Evolutionary conservation across 2,888 invertebrate genomes (phyloP).

Genomic region (Epsilonema sp.): DNA sequence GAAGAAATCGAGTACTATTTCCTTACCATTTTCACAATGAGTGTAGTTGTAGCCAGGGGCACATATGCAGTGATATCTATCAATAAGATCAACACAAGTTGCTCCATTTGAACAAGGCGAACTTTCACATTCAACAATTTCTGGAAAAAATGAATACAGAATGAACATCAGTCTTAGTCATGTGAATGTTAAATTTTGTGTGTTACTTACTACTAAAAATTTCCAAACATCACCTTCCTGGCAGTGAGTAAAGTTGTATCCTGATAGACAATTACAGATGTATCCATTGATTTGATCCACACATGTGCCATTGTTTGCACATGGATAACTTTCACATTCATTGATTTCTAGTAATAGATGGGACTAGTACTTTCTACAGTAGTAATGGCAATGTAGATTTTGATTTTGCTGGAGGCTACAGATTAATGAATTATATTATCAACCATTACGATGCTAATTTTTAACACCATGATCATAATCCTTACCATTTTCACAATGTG

Average conservation of each 20-base stretch:
- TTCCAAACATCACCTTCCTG: neutral
- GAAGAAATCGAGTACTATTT: neutral
- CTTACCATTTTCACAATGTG: too few species aligned
- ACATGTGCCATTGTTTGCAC: neutral
- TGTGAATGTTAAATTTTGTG: too few species aligned
- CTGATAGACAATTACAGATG: neutral
- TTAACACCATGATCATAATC: too few species aligned
- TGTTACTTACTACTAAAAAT: neutral
- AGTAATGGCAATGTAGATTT: too few species aligned
- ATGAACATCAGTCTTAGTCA: too few species aligned
- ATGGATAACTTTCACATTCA: neutral
- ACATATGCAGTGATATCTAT: slow-evolving; percentile 46
- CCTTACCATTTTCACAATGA: slow-evolving; percentile 66
- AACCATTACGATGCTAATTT: too few species aligned
- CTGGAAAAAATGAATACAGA: too few species aligned
- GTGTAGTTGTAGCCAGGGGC: slow-evolving; percentile 71
- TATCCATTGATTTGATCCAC: neutral
- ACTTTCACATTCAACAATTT: neutral
- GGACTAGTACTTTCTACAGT: too few species aligned
- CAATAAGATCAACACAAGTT: neutral
- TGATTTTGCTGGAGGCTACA: too few species aligned
- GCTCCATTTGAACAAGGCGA: neutral
- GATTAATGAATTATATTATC: too few species aligned
- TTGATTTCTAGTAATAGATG: neutral
- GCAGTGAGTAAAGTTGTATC: neutral